phyloP scores from a whole-genome alignment of 2,888 invertebrate genomes.

The Apodemia duryi region DNA sequence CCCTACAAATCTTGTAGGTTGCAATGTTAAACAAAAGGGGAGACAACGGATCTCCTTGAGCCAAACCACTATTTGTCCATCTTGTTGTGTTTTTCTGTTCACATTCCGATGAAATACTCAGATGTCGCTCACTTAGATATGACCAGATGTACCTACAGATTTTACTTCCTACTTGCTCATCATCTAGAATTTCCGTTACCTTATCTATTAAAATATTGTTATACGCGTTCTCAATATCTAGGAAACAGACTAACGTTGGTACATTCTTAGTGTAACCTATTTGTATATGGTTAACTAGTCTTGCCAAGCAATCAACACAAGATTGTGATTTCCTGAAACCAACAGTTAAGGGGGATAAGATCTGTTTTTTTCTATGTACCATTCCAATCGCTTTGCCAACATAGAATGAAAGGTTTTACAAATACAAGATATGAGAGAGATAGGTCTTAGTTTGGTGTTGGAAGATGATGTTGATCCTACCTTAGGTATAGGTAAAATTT shows the following conservation, averaged over 20 bases:
- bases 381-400: conserved; percentile 13
- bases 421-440: conserved; percentile 17
- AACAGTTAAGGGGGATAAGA: conserved; percentile 15
- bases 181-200: conserved; percentile 19
- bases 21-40: conserved; percentile 30
- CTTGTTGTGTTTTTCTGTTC: background rate
- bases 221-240: conserved; percentile 28
- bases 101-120: background rate
- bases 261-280: conserved; percentile 22
- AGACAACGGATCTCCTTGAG: conserved; percentile 29
- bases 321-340: conserved; percentile 25
- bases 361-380: conserved; percentile 13
- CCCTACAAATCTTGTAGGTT: conserved; percentile 21
- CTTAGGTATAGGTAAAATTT: conserved; percentile 15
- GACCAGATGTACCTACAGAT: conserved; percentile 23
- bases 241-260: conserved; percentile 26
- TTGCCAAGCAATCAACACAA: conserved; percentile 21
- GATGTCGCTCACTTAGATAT: conserved; percentile 17
- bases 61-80: conserved; percentile 24
- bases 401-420: conserved; percentile 21
- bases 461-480: too few species aligned
- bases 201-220: conserved; percentile 22
- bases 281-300: conserved; percentile 22
- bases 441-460: conserved; percentile 11
- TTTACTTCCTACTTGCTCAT: conserved; percentile 17